Base-by-base conservation (phyloP, 1,140 invertebrate species). In the Aphaenogaster ashmeadi region DNA sequence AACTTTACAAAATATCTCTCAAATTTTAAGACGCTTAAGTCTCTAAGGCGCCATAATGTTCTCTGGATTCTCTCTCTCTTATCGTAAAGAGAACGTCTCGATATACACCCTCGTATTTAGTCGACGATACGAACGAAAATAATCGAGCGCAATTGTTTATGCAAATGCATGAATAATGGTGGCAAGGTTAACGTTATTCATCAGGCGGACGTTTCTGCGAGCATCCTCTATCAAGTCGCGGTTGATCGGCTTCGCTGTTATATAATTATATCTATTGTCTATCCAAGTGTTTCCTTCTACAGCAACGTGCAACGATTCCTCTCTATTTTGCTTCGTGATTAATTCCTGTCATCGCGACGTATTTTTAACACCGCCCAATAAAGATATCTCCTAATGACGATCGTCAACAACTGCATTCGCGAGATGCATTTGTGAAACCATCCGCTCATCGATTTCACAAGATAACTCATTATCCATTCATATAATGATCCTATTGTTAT, bases 181-280 rank as follows among this genome's bases (percentile, higher is more conserved):
- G 36, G 13, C 58, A 27, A 80, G 13, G 4, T 5, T 41, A 69
- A 80, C 36, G n/a, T 47, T 15, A 50, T 50, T 66, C 33, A 44
- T 33, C 21, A 27, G 27, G 56, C 38, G 18, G 11, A 36, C 11
- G 15, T 69, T 41, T 81, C 44, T 27, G 5, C 15, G 13, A 56
- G 15, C 36, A 79, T 67, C 44, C 36, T 52, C 52, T 67, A 79
- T 79, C 21, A 18, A 81, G 8, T 69, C 21, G 33, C 64, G 47
- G 4, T 54, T 52, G 64, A 81, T 54, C 67, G 21, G 67, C 21
- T 54, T 80, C n/a, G n/a, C 15, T 41, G 13, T 81, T 54, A 15
- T 15, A 66, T 66, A 50, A 79, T 79, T 77, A 62, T 62, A 41
- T 64, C 41, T 38, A 64, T 64, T 80, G 47, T 69, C 15, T 27